Evolutionary conservation across 2,888 invertebrate species (phyloP).

Genomic region (Oscheius myriophilus): DNA sequence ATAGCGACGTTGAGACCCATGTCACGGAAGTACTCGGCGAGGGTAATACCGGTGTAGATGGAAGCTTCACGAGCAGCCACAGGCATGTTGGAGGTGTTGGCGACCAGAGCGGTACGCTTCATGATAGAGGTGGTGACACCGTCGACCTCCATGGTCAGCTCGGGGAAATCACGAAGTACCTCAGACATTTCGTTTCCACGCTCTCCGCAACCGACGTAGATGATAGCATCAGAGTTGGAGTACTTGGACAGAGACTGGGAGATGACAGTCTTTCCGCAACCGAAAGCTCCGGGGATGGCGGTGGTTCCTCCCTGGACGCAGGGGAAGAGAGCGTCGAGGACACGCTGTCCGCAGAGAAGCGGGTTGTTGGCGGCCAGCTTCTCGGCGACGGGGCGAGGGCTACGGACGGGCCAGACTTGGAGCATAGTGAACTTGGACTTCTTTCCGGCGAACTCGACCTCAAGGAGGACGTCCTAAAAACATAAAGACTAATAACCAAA

Average conservation of each 20-base stretch:
- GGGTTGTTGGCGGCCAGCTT: constrained; percentile 98
- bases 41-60: constrained; percentile 97
- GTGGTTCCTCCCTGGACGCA: constrained; percentile 75
- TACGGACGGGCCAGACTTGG: constrained; percentile 97
- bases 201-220: constrained; percentile 99
- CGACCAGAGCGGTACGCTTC: constrained; percentile 98
- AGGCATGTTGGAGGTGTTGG: constrained; percentile 99
- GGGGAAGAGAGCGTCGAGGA: constrained; percentile 97
- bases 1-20: constrained; percentile 99
- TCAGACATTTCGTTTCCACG: constrained; percentile 99
- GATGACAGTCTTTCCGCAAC: constrained; percentile 99
- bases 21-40: constrained; percentile 88
- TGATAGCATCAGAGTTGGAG: constrained; percentile 98
- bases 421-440: constrained; percentile 91
- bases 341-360: constrained; percentile 95
- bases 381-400: constrained; percentile 93
- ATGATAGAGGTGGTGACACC: constrained; percentile 95
- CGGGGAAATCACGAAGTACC: constrained; percentile 94
- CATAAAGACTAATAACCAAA: not conserved
- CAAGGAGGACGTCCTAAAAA: constrained; percentile 88
- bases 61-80: constrained; percentile 99
- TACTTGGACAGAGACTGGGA: constrained; percentile 99
- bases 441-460: constrained; percentile 98
- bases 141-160: constrained; percentile 94
- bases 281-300: constrained; percentile 83